Conservation (phyloP, 2,888 invertebrate species). For the Himalopsyche anomala region DNA sequence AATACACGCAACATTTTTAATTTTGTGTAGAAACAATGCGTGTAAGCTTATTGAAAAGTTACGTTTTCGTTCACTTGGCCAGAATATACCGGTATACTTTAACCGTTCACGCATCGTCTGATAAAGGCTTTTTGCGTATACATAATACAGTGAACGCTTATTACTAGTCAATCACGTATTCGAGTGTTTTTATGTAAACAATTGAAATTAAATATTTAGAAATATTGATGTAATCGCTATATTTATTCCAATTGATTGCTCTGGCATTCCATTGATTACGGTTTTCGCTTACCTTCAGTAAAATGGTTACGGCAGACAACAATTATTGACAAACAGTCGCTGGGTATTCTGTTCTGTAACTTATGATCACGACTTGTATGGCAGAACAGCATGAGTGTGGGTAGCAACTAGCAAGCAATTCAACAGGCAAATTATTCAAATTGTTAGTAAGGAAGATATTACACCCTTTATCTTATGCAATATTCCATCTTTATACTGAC, state of each 20-base stretch:
- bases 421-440: not conserved
- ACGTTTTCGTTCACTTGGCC: too few species aligned
- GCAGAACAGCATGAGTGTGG: constrained; percentile 42
- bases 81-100: not conserved
- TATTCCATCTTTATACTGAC: not conserved
- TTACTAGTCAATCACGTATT: constrained; percentile 1
- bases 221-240: constrained; percentile 8
- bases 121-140: not conserved
- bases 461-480: not conserved
- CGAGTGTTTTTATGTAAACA: constrained; percentile 36
- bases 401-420: not conserved
- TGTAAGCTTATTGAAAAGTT: too few species aligned
- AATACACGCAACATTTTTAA: too few species aligned
- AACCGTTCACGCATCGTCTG: constrained; percentile 5
- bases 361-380: constrained; percentile 56
- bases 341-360: constrained; percentile 43
- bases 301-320: constrained; percentile 34
- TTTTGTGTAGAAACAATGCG: too few species aligned
- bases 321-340: constrained; percentile 41
- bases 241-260: constrained; percentile 36
- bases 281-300: constrained; percentile 32
- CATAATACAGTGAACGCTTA: not conserved
- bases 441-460: not conserved
- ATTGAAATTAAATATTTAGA: constrained; percentile 13
- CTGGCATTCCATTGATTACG: not conserved